These are phyloP conservation scores for Olivierus martensii DNA, from an alignment of 1,140 invertebrate genomes.

Conservation along the genomic window DNA sequence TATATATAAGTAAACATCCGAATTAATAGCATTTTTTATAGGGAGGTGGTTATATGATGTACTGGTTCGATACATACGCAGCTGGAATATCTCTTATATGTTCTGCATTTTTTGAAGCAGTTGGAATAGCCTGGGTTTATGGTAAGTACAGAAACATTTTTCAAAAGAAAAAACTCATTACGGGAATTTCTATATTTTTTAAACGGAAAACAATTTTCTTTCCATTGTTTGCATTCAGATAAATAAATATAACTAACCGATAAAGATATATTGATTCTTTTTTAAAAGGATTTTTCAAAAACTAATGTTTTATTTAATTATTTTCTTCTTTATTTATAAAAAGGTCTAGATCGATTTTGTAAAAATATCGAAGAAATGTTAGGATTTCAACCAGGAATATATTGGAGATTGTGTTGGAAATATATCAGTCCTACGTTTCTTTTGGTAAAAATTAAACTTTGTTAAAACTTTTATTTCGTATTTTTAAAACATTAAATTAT, in stretches of 20 bases:
- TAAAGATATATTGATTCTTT: no score
- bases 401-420: constrained; percentile 40
- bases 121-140: constrained; percentile 37
- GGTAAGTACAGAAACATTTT: constrained; percentile 30
- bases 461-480: no score
- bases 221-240: no score
- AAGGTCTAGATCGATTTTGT: constrained; percentile 48
- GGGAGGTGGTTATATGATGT: constrained; percentile 37
- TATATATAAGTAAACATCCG: no score
- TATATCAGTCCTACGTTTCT: constrained; percentile 37
- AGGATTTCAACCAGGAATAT: constrained; percentile 32
- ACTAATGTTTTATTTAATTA: neutral
- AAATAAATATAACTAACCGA: no score
- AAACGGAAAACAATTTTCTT: no score
- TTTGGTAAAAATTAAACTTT: constrained; percentile 29
- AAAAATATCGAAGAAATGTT: constrained; percentile 43
- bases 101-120: constrained; percentile 33
- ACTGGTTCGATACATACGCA: constrained; percentile 35
- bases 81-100: constrained; percentile 36
- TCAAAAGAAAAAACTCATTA: no score
- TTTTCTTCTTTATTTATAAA: neutral
- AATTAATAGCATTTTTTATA: constrained; percentile 24
- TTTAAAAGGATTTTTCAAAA: neutral
- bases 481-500: no score
- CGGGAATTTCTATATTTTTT: no score